Percentiles rank a stretch among this genome's conserved stretches.
These are phyloP conservation scores for Antigone vipio DNA, from an alignment of 2,113 vertebrate genomes.

Conservation along the genomic window DNA sequence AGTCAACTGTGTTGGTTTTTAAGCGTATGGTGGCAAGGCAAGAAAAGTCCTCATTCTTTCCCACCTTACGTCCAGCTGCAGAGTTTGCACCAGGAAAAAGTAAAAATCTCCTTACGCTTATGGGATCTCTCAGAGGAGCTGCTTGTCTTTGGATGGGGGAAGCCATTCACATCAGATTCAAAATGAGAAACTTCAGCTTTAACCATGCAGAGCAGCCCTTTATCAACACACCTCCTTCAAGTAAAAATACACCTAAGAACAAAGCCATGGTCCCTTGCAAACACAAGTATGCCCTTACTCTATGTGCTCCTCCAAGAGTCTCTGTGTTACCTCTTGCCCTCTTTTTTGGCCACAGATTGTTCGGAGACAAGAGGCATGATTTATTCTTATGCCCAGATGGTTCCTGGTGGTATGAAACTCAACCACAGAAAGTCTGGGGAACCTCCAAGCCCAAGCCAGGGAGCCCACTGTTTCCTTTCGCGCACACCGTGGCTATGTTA, in stretches of 20 bases:
- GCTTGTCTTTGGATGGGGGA: not conserved
- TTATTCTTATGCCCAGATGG: not conserved
- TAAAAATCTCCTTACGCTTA: not conserved
- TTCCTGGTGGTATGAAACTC: not conserved
- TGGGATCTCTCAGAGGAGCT: not conserved
- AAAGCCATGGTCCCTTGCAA: not conserved
- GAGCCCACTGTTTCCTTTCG: fast-evolving
- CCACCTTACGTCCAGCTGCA: not conserved
- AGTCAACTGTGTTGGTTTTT: not conserved
- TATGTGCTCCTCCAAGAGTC: not conserved
- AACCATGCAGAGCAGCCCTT: not conserved
- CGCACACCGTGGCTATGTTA: fast-evolving
- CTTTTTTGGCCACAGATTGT: not conserved
- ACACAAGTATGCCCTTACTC: not conserved
- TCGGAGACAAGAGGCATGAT: not conserved
- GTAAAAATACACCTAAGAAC: not conserved
- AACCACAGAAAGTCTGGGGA: not conserved
- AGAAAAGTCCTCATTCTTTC: not conserved
- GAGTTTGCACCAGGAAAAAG: not conserved
- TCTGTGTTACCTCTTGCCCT: not conserved
- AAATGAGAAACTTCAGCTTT: not conserved
- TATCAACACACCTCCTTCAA: not conserved
- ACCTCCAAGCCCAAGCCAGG: not conserved
- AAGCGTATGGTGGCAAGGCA: not conserved
- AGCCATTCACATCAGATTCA: not conserved